A percentile compares a stretch with the other conserved stretches of the same genome.
Evolutionary conservation across 2,113 vertebrate genomes (phyloP).

Genomic region (Polypterus bichir): DNA sequence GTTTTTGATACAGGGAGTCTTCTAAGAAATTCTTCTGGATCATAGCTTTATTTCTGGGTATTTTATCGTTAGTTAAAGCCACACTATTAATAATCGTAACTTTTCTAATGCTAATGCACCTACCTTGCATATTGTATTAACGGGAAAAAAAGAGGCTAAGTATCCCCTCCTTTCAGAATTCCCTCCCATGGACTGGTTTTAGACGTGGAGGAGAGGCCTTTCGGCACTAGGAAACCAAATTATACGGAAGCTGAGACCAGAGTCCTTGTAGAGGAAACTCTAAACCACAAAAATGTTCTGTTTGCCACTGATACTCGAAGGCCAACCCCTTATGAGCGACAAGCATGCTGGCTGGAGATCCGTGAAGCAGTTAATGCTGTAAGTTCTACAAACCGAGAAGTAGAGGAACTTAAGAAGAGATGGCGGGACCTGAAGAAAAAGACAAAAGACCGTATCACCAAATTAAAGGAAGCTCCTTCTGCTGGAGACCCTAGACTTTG

Average conservation of each 20-base stretch:
- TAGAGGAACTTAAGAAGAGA: background rate
- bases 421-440: background rate
- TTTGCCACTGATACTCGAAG: background rate
- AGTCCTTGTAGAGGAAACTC: background rate
- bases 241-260: background rate
- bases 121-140: no score
- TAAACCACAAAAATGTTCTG: background rate
- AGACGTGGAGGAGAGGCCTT: background rate
- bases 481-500: background rate
- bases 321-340: background rate
- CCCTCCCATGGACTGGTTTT: background rate
- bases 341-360: background rate
- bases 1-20: no score
- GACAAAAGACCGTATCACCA: background rate
- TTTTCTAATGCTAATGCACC: no score
- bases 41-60: no score
- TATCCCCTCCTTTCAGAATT: background rate
- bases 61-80: no score
- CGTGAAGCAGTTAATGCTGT: background rate
- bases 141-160: no score
- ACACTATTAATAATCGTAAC: no score
- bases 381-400: background rate
- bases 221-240: background rate
- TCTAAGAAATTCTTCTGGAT: no score
- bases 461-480: background rate